A percentile compares a stretch with the other conserved stretches of the same genome.
These are phyloP conservation scores for Copsychus sechellarum DNA, from an alignment of 2,113 vertebrate genomes.

Conservation along the genomic window DNA sequence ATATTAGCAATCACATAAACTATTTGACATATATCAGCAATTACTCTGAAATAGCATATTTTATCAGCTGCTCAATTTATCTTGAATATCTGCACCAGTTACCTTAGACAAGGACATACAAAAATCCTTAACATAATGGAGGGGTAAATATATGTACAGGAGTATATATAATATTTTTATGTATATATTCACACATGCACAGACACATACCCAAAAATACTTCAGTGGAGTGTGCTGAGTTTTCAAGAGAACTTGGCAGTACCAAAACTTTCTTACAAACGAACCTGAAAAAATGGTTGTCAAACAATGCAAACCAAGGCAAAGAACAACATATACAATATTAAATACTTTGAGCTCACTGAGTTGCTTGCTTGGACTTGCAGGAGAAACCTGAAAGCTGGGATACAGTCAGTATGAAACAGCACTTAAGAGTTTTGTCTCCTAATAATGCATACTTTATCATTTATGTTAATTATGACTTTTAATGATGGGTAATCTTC, in stretches of 20 bases:
- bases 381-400: conserved; percentile 30
- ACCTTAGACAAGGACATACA: background rate
- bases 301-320: conserved; percentile 37
- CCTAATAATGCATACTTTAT: conserved; percentile 10
- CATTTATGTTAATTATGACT: conserved; percentile 14
- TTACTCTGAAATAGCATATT: background rate
- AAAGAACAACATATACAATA: background rate
- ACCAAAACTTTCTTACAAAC: background rate
- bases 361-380: conserved; percentile 56
- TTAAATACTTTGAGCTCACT: conserved; percentile 29
- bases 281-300: background rate
- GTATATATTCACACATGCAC: background rate
- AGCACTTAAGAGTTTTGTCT: background rate
- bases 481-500: background rate
- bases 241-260: conserved; percentile 43
- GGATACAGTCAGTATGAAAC: conserved; percentile 5
- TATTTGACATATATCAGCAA: background rate
- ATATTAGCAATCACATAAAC: background rate
- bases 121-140: background rate
- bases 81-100: background rate
- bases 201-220: conserved; percentile 1
- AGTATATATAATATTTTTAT: background rate
- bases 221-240: background rate
- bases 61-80: background rate
- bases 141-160: background rate